These are phyloP conservation scores for Epirrita christyi DNA, from an alignment of 2,888 invertebrate genomes.

Conservation along the genomic window DNA sequence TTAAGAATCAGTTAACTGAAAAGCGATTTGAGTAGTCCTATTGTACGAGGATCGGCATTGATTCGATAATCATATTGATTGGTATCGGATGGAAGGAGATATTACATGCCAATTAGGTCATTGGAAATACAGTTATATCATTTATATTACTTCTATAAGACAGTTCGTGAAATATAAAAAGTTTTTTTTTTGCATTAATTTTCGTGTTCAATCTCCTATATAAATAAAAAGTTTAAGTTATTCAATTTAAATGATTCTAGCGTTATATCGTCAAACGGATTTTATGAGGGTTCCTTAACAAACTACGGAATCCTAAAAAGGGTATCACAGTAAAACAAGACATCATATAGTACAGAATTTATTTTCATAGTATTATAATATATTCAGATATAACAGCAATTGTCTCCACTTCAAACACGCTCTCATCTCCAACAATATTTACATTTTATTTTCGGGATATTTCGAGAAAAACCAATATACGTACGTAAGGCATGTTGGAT, in stretches of 20 bases:
- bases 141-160: not conserved
- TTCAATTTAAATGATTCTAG: too few relatives aligned
- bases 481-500: not conserved
- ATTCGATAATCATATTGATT: slow-evolving; percentile 34
- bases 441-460: slow-evolving; percentile 60
- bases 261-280: too few relatives aligned
- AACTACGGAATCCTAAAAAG: not conserved
- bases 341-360: slow-evolving; percentile 75
- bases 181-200: too few relatives aligned
- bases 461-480: slow-evolving; percentile 32
- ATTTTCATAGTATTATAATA: slow-evolving; percentile 70
- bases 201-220: too few relatives aligned
- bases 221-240: too few relatives aligned
- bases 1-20: slow-evolving; percentile 47
- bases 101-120: slow-evolving; percentile 23
- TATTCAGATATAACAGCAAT: slow-evolving; percentile 77
- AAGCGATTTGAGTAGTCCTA: slow-evolving; percentile 30
- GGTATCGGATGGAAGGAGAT: slow-evolving; percentile 8
- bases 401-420: slow-evolving; percentile 58
- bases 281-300: not conserved
- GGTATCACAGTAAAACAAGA: slow-evolving; percentile 46
- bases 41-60: slow-evolving; percentile 30
- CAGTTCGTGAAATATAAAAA: not conserved
- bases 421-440: slow-evolving; percentile 70
- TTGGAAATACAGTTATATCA: too few relatives aligned